Evolutionary conservation across 2,888 invertebrate species (phyloP).

Genomic region (Calameuta filiformis): DNA sequence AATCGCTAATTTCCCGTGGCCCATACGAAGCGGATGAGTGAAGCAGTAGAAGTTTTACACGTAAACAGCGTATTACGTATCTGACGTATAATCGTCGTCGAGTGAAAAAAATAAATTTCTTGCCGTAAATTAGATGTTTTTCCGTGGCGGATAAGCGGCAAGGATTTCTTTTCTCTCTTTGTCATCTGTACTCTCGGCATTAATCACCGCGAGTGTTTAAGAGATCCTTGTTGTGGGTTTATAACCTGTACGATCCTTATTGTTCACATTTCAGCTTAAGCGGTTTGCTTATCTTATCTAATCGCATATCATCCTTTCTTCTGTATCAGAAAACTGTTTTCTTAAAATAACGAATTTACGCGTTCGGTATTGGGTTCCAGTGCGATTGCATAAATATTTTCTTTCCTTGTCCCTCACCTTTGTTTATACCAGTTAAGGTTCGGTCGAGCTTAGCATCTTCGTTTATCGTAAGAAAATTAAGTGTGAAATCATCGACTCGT

Average conservation of each 20-base stretch:
- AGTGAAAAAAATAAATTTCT: slow-evolving; percentile 23
- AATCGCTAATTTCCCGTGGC: slow-evolving; percentile 31
- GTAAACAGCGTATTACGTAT: background rate
- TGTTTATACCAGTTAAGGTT: background rate
- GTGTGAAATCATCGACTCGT: background rate
- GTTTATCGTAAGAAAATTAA: slow-evolving; percentile 1
- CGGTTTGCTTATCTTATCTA: background rate
- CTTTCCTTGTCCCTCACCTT: background rate
- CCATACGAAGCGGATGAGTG: slow-evolving; percentile 32
- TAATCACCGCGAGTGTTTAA: background rate
- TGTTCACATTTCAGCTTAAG: background rate
- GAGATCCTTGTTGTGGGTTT: background rate
- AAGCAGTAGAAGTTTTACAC: slow-evolving; percentile 29
- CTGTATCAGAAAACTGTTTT: background rate
- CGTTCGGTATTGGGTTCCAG: background rate
- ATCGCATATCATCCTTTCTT: background rate
- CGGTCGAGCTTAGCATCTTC: slow-evolving; percentile 13
- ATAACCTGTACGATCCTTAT: slow-evolving; percentile 2
- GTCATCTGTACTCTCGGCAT: background rate
- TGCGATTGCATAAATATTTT: background rate
- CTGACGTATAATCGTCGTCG: slow-evolving; percentile 7
- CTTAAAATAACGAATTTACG: background rate
- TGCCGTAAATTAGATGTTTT: background rate
- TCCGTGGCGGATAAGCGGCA: background rate
- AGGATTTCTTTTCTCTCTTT: background rate